These are phyloP conservation scores for Philopedon plagiatum DNA, from an alignment of 2,888 invertebrate genomes.

Conservation along the genomic window DNA sequence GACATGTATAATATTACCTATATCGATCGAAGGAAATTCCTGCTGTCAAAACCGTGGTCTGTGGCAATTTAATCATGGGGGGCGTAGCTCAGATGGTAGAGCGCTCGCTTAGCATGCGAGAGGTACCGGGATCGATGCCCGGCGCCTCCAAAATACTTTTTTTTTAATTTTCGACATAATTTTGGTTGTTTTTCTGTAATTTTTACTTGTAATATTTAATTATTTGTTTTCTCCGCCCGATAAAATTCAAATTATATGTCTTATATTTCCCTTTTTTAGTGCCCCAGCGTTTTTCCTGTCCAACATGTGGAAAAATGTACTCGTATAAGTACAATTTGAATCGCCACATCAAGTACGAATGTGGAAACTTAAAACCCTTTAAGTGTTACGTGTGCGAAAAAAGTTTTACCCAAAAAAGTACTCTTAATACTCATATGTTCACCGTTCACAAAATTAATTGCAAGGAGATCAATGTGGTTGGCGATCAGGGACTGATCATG, in stretches of 20 bases:
- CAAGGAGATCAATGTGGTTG: neutral
- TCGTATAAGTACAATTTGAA: slow-evolving; percentile 50
- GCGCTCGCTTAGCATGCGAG: slow-evolving; percentile 67
- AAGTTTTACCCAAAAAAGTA: slow-evolving; percentile 55
- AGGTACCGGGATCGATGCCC: slow-evolving; percentile 67
- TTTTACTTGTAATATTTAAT: no score
- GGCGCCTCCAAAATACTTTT: slow-evolving; percentile 63
- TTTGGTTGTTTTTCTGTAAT: neutral
- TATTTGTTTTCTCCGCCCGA: no score
- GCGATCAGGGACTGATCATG: neutral
- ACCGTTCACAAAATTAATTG: slow-evolving; percentile 39
- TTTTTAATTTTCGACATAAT: no score
- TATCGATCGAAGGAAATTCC: neutral
- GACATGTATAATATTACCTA: no score
- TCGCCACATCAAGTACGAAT: slow-evolving; percentile 58
- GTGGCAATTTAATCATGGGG: slow-evolving; percentile 51
- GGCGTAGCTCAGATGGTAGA: slow-evolving; percentile 66
- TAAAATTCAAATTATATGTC: no score
- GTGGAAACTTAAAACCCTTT: slow-evolving; percentile 56
- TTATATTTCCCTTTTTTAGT: no score
- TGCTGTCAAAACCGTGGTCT: neutral
- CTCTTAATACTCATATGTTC: slow-evolving; percentile 52
- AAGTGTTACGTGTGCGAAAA: slow-evolving; percentile 53
- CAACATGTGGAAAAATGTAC: slow-evolving; percentile 49
- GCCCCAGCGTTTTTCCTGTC: slow-evolving; percentile 38